Evolutionary conservation across 2,888 invertebrate species (phyloP).

Genomic region (Lasioglossum villosulum): DNA sequence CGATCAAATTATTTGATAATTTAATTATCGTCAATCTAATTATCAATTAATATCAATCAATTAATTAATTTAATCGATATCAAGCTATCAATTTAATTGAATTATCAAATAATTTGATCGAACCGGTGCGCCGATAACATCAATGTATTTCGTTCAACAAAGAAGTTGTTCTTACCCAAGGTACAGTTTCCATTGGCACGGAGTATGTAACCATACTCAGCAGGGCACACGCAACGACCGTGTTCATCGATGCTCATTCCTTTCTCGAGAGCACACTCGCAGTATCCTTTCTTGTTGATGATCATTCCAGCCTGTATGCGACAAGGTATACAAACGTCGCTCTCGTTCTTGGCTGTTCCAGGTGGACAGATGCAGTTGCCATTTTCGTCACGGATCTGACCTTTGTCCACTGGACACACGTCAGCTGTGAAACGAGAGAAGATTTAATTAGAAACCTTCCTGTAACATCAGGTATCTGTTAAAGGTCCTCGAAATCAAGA

Average conservation of each 20-base stretch:
- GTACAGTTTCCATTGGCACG: slow-evolving; percentile 88
- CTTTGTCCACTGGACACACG: slow-evolving; percentile 89
- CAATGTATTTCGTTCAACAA: too few species aligned
- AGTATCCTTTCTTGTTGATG: slow-evolving; percentile 91
- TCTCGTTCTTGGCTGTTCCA: slow-evolving; percentile 90
- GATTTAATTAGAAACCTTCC: neutral
- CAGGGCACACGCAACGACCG: slow-evolving; percentile 91
- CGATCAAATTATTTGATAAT: too few species aligned
- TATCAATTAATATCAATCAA: too few species aligned
- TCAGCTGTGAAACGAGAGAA: slow-evolving; percentile 84
- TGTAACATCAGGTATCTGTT: neutral
- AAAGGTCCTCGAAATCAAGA: neutral
- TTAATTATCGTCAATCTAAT: too few species aligned
- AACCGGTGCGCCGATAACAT: too few species aligned
- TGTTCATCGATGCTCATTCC: slow-evolving; percentile 92
- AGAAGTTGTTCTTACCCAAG: slow-evolving; percentile 83
- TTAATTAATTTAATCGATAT: too few species aligned
- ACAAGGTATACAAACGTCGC: slow-evolving; percentile 92
- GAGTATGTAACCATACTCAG: slow-evolving; percentile 88
- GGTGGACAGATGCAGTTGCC: slow-evolving; percentile 91
- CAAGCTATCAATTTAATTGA: too few species aligned
- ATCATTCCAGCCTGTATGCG: slow-evolving; percentile 89
- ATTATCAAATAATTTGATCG: too few species aligned
- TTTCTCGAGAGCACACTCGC: slow-evolving; percentile 92
- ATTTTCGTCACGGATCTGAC: slow-evolving; percentile 88